A percentile compares a stretch with the other conserved stretches of the same genome.
Conservation (phyloP, 2,113 vertebrate species). For the Mirounga angustirostris region DNA sequence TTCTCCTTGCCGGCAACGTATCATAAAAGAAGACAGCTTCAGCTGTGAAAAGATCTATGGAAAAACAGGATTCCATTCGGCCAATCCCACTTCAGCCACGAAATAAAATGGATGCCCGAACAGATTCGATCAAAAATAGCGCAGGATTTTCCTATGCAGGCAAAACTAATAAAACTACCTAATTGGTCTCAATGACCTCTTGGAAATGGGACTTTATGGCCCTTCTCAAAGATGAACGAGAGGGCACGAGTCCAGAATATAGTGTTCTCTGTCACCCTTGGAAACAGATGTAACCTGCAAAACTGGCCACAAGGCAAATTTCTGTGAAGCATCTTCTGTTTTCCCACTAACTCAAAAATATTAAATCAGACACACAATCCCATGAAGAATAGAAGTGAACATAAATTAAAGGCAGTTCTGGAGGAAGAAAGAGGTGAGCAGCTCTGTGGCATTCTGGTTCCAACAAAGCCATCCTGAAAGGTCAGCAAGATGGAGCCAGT, state of each 20-base stretch:
- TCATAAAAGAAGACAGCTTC: no score
- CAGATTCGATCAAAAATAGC: accelerated
- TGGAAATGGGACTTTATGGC: not conserved
- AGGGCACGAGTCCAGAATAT: not conserved
- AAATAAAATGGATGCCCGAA: accelerated
- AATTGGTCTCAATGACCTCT: not conserved
- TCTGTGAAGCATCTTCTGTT: not conserved
- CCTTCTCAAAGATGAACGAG: accelerated
- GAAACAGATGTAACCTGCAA: no score
- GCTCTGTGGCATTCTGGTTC: accelerated
- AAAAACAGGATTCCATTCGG: accelerated
- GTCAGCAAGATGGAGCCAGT: not conserved
- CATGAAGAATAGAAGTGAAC: not conserved
- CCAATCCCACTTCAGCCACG: accelerated
- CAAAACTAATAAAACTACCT: not conserved
- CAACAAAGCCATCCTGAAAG: accelerated
- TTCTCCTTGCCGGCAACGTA: accelerated
- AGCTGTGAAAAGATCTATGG: accelerated
- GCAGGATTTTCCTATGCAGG: not conserved
- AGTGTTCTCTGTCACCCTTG: accelerated
- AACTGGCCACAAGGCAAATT: not conserved
- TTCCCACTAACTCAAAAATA: not conserved
- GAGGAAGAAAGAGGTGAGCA: not conserved
- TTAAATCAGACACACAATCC: not conserved
- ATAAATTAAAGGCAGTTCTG: not conserved